These are phyloP conservation scores for Poecilia latipinna DNA, from an alignment of 2,113 vertebrate genomes.

Conservation along the genomic window DNA sequence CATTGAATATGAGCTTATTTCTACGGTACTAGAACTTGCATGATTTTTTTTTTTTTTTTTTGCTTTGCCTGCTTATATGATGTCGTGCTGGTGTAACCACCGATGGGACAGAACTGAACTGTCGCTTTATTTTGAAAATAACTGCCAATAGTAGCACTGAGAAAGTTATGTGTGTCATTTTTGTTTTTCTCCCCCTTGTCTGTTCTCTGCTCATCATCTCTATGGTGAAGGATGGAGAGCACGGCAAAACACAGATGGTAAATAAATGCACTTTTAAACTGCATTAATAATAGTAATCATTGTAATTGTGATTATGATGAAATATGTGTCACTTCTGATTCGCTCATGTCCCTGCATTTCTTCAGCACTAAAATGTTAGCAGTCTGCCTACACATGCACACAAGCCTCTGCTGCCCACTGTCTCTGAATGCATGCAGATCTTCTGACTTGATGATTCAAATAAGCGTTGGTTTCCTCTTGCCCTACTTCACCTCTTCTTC, in stretches of 20 bases:
- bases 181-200: conserved; percentile 73
- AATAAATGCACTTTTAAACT: conserved; percentile 77
- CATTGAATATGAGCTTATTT: conserved; percentile 4
- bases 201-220: conserved; percentile 76
- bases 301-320: conserved; percentile 40
- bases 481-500: conserved; percentile 21
- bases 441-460: conserved; percentile 52
- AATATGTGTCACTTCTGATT: conserved; percentile 44
- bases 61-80: background rate
- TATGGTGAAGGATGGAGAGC: conserved; percentile 85
- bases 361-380: conserved; percentile 46
- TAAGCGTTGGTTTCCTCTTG: conserved; percentile 38
- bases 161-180: conserved; percentile 71
- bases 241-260: conserved; percentile 84
- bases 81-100: conserved; percentile 32
- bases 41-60: background rate
- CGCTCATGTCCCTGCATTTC: conserved; percentile 45
- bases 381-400: conserved; percentile 36
- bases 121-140: conserved; percentile 39
- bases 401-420: conserved; percentile 44
- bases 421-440: conserved; percentile 66
- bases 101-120: conserved; percentile 13
- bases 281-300: conserved; percentile 19
- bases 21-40: conserved; percentile 7
- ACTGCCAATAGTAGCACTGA: conserved; percentile 37